Conservation (phyloP, 2,113 vertebrate species). For the Athene cunicularia region DNA sequence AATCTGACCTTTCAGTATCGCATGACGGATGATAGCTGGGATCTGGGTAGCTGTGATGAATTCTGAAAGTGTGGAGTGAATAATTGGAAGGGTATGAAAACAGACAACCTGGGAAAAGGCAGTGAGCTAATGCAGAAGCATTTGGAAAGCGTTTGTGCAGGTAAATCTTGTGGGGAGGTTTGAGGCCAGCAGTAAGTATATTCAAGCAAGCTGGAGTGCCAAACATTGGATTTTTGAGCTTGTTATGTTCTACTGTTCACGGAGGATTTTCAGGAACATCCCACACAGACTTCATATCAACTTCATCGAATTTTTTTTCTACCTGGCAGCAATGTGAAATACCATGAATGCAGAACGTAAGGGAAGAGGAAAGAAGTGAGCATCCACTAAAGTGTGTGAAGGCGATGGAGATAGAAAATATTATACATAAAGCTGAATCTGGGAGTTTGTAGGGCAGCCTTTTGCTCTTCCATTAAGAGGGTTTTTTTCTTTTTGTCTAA, state of each 20-base stretch:
- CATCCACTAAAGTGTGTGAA: background rate
- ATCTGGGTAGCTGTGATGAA: background rate
- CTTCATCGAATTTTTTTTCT: background rate
- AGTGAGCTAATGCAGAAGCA: background rate
- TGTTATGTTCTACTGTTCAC: background rate
- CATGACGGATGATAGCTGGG: background rate
- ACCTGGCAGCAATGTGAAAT: background rate
- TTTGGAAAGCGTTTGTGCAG: background rate
- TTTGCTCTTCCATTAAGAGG: background rate
- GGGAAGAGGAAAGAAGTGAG: background rate
- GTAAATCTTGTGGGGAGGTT: background rate
- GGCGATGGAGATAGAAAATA: background rate
- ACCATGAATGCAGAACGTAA: background rate
- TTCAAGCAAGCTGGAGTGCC: background rate
- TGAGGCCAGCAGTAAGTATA: background rate
- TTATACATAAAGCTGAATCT: background rate
- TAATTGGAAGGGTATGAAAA: background rate
- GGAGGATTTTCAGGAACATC: conserved; percentile 42
- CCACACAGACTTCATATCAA: conserved; percentile 3
- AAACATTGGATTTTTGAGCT: background rate
- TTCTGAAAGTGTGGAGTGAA: background rate
- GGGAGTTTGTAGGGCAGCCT: background rate
- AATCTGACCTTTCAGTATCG: background rate
- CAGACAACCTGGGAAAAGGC: background rate
- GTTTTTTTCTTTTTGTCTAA: background rate